Base-by-base conservation (phyloP, 2,888 invertebrate species). In the Hemicrepidius hirtus region DNA sequence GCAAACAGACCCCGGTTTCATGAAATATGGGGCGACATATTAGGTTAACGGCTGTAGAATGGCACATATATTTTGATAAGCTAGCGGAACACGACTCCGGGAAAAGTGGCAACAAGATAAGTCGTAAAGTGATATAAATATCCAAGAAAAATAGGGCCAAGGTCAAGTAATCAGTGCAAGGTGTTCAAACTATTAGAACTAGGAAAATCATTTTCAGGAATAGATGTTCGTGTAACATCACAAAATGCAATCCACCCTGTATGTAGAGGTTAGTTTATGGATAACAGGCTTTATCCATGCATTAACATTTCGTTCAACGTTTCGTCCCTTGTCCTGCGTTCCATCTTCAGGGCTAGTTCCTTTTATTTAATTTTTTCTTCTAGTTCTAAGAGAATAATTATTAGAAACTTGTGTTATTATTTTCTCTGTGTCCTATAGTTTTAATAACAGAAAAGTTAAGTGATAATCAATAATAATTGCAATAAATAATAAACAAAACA, bases 11-110 rank as follows among this genome's bases (percentile, higher is more conserved):
- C 37, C 12, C 37, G 57, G 28, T 53, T 18, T 37, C 35, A 50
- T 50, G 46, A 68, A 50, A 68, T 60, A 68, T 55, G 35, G 59
- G 35, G 57, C 68, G 40, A 57, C 55, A 57, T 60, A 68, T 59
- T 60, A 60, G 68, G 68, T 60, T 68, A 68, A 60, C 60, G 68
- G 60, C 59, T 59, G 28, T 60, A 60, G 46, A 60, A 46, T 24
- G 9, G 68, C 49, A 50, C 60, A 37, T 68, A 40, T 24, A 68
- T 60, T 60, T 21, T 68, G 64, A 64, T 64, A 64, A 64, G 64
- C 35, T 35, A 24, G 20, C 57, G 49, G 50, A 49, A 62, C 44
- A 41, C 62, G 62, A 28, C 44, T 46, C 28, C 28, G 46, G 10
- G 24, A 28, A 46, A 62, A 46, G 57, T 57, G 37, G 35, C 35